phyloP scores from a whole-genome alignment of 1,140 invertebrate species.

The Asbolus verrucosus region DNA sequence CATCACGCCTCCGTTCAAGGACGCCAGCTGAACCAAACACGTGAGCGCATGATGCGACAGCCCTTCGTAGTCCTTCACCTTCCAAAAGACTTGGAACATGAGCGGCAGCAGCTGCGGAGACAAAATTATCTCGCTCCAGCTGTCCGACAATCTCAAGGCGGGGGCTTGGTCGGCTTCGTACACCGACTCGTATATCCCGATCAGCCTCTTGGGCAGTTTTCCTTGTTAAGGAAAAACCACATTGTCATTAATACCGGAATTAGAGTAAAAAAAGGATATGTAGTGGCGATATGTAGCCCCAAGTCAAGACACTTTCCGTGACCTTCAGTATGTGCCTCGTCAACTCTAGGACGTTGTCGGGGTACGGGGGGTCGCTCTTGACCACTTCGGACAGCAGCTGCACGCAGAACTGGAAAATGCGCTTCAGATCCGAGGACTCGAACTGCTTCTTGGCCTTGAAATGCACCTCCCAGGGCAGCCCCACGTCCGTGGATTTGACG shows the following conservation, averaged over 20 bases:
- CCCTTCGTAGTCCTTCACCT: slow-evolving; percentile 79
- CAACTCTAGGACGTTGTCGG: slow-evolving; percentile 55
- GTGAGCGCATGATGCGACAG: slow-evolving; percentile 81
- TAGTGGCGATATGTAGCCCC: slow-evolving; percentile 61
- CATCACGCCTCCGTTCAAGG: slow-evolving; percentile 79
- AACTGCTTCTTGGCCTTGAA: slow-evolving; percentile 86
- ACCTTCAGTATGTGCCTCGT: slow-evolving; percentile 60
- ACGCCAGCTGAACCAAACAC: slow-evolving; percentile 84
- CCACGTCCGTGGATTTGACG: slow-evolving; percentile 86
- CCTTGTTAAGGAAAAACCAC: slow-evolving; percentile 68
- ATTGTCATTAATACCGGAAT: no score
- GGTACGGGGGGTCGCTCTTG: slow-evolving; percentile 61
- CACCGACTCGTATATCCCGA: slow-evolving; percentile 78
- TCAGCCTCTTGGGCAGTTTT: slow-evolving; percentile 75
- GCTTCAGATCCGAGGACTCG: slow-evolving; percentile 82
- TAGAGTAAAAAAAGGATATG: slow-evolving; percentile 81
- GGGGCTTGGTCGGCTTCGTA: slow-evolving; percentile 77
- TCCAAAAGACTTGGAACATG: slow-evolving; percentile 88
- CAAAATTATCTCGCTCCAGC: slow-evolving; percentile 83
- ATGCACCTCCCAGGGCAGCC: slow-evolving; percentile 88
- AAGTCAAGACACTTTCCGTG: slow-evolving; percentile 60
- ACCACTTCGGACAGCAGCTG: slow-evolving; percentile 61
- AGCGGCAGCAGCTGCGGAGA: slow-evolving; percentile 79
- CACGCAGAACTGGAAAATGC: slow-evolving; percentile 74
- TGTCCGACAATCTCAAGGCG: slow-evolving; percentile 70